These are phyloP conservation scores for Potamarius usumacintae DNA, from an alignment of 2,113 vertebrate species.

Conservation along the genomic window DNA sequence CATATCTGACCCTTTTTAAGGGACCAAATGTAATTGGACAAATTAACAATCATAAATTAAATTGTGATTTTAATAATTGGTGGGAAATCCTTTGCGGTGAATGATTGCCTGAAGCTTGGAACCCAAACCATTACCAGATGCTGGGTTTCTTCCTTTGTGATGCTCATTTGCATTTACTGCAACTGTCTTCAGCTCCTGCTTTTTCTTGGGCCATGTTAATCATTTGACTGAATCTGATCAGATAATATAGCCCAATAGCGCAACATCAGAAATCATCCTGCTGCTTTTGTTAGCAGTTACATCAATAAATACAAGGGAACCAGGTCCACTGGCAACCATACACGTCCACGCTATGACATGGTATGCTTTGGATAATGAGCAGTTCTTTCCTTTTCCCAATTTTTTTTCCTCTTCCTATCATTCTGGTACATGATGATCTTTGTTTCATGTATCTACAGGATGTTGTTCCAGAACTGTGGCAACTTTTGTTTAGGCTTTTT, in stretches of 20 bases:
- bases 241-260: background rate
- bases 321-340: background rate
- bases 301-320: background rate
- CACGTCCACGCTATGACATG: background rate
- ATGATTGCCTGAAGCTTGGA: background rate
- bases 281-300: background rate
- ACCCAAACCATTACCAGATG: background rate
- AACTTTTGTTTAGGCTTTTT: background rate
- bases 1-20: background rate
- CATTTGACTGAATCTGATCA: background rate
- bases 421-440: background rate
- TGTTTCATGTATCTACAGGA: background rate
- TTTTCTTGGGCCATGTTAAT: background rate
- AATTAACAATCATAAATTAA: background rate
- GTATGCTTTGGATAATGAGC: background rate
- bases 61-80: background rate
- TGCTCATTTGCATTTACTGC: background rate
- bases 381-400: background rate
- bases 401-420: background rate
- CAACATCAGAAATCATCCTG: background rate
- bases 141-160: background rate
- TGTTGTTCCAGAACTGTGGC: background rate
- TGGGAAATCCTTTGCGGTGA: background rate
- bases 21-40: background rate
- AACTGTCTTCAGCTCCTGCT: background rate